These are phyloP conservation scores for Lepidurus packardi DNA, from an alignment of 1,140 invertebrate genomes.

Conservation along the genomic window DNA sequence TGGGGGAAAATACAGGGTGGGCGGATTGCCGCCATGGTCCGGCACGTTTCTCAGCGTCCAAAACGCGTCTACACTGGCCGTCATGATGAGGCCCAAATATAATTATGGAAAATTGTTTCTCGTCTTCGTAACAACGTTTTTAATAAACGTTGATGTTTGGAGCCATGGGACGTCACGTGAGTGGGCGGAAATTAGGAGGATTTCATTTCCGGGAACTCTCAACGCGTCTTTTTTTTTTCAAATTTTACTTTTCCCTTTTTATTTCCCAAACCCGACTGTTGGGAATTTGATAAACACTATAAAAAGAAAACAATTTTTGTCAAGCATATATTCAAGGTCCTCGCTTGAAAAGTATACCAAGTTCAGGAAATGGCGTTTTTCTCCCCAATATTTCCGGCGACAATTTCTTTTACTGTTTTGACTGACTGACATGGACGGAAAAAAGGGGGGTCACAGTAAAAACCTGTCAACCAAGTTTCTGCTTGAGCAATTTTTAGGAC, in stretches of 20 bases:
- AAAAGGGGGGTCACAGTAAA: neutral
- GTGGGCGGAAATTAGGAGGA: no score
- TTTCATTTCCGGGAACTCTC: no score
- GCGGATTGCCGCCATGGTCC: neutral
- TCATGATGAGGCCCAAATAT: neutral
- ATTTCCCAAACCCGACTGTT: no score
- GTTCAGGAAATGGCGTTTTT: slow-evolving; percentile 15
- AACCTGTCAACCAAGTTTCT: no score
- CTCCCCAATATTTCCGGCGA: neutral
- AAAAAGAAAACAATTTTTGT: neutral
- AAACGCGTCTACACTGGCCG: slow-evolving; percentile 14
- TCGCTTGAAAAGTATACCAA: neutral
- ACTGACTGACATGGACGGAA: neutral
- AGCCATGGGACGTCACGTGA: no score
- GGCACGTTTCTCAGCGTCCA: neutral
- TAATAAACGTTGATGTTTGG: no score
- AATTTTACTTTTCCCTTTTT: no score
- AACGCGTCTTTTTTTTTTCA: no score
- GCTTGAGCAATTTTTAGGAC: no score
- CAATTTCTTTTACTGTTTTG: neutral
- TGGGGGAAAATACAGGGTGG: neutral
- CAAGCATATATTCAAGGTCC: neutral
- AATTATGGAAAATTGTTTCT: no score
- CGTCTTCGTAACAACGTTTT: no score
- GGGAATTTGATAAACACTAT: neutral